Base-by-base conservation (phyloP, 2,797 vertebrate genomes). In the Sphaeramia orbicularis region DNA sequence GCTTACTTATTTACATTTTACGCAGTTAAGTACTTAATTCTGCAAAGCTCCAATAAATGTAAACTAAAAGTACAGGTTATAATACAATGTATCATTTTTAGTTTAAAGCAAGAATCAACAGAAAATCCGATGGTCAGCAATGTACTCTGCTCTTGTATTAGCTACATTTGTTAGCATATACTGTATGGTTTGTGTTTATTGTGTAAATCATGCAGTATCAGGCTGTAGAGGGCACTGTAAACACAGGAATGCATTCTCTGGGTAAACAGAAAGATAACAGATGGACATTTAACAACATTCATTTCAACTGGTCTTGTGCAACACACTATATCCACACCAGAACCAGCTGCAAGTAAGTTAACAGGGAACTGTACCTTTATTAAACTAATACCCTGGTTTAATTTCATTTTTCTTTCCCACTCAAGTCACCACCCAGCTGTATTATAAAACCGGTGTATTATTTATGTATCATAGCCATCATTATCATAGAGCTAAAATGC, bases 181-280 rank as follows among this genome's bases (percentile, higher is more conserved):
- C 27, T 1, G 30, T 44, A n/a, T 44, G 4, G 24, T 27, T 27
- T 53, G 36, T 55, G 14, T 44, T 15, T 58, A 10, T 21, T 19
- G 30, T 16, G 13, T 53, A 56, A 48, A 36, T 45, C 52, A 48
- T 58, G 56, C 35, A 21, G 14, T 12, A 42, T 52, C 59, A 4
- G 49, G 15, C 87, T 81, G 74, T 73, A 88, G 87, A 63, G 78
- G 85, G 82, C 74, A 74, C 78, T 89, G 69, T 83, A 51, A 80
- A 80, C 54, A 76, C 63, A 80, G 10, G 3, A 60, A 79, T 43
- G 16, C 2, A 55, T 11, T 64, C 2, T 18, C 1, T 15, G 24
- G 45, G 59, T 50, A 54, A 3, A 27, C 0, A 30, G 1, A 37
- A 4, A 47, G 3, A 72, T 19, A 7, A 15, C 8, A 24, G 18